Evolutionary conservation across 2,888 invertebrate species (phyloP).

Genomic region (Pammene fasciana): DNA sequence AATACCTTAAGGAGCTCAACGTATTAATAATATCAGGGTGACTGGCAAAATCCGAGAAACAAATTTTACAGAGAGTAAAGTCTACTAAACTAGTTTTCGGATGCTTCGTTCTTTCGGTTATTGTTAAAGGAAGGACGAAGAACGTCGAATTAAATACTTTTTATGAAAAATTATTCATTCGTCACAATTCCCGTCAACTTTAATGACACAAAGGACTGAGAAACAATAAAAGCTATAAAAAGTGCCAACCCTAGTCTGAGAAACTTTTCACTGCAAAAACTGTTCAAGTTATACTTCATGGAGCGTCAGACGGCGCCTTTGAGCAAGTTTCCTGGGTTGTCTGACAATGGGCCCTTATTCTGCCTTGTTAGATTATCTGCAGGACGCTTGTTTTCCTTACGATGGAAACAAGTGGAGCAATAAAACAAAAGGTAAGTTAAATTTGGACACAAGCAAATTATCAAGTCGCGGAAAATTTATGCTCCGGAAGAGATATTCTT

Average conservation of each 20-base stretch:
- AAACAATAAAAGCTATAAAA: constrained; percentile 22
- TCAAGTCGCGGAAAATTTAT: too few relatives aligned
- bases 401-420: neutral
- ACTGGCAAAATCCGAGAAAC: too few relatives aligned
- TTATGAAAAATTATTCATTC: neutral
- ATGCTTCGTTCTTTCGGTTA: too few relatives aligned
- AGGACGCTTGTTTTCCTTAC: neutral
- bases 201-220: constrained; percentile 2
- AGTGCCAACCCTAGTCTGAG: constrained; percentile 13
- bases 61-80: too few relatives aligned
- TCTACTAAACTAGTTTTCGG: too few relatives aligned
- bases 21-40: too few relatives aligned
- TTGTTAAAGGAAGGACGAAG: neutral
- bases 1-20: too few relatives aligned
- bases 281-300: constrained; percentile 10
- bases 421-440: neutral
- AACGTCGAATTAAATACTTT: neutral
- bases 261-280: constrained; percentile 11
- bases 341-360: constrained; percentile 25
- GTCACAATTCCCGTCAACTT: neutral
- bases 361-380: neutral
- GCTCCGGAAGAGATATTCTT: too few relatives aligned
- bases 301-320: constrained; percentile 11
- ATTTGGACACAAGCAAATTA: neutral
- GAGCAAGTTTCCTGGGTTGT: constrained; percentile 26